Evolutionary conservation across 2,888 invertebrate species (phyloP).

Genomic region (Dolichopus griseipennis): DNA sequence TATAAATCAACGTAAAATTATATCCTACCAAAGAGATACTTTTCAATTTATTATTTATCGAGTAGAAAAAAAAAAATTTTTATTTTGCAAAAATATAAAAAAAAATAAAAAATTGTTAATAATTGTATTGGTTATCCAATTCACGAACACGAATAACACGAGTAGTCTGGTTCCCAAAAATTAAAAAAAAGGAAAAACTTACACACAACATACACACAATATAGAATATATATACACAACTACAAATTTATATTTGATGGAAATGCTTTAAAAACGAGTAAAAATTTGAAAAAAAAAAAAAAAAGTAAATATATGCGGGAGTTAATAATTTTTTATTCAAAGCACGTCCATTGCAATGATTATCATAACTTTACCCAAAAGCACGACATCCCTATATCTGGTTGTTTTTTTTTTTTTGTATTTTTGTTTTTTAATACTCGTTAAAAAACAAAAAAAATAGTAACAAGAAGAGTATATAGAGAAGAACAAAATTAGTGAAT

Average conservation of each 20-base stretch:
- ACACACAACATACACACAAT: no score
- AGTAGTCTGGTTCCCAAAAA: background rate
- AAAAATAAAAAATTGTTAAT: background rate
- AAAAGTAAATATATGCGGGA: background rate
- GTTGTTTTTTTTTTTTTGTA: background rate
- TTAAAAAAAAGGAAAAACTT: no score
- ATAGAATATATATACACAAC: no score
- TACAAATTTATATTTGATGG: no score
- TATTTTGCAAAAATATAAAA: no score
- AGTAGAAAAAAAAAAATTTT: background rate
- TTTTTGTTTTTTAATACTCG: background rate
- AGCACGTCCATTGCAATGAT: conserved; percentile 1
- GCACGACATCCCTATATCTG: background rate
- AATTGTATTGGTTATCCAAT: conserved; percentile 3
- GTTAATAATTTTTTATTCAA: conserved; percentile 6
- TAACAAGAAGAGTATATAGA: background rate
- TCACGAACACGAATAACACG: conserved; percentile 3
- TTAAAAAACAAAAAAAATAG: background rate
- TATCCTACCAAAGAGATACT: background rate
- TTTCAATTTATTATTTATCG: conserved; percentile 6
- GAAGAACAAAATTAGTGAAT: background rate
- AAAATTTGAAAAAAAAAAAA: no score
- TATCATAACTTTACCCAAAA: background rate
- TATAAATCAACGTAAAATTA: background rate
- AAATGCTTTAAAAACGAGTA: no score